These are phyloP conservation scores for Hexactinellida sp. DNA, from an alignment of 37 sponge, comb jelly and placozoan genomes.

Conservation along the genomic window DNA sequence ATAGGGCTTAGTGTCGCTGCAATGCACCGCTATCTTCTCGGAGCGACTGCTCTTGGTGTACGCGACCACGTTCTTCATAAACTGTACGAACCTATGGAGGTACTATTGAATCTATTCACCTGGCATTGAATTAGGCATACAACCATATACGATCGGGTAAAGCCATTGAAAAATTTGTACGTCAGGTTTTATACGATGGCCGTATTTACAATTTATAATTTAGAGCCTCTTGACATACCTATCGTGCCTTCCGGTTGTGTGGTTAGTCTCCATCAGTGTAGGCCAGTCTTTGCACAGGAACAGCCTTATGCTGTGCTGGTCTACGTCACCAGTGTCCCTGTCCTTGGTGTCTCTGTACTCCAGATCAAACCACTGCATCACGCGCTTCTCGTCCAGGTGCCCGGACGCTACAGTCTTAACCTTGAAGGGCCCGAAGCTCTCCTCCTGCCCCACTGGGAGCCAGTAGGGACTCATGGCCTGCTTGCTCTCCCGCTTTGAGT, in stretches of 20 bases:
- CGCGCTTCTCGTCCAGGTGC: neutral
- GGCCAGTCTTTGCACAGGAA: conserved; percentile 3
- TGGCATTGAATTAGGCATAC: no score
- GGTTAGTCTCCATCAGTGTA: conserved; percentile 15
- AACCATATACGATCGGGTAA: no score
- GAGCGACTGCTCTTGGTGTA: neutral
- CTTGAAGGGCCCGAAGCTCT: neutral
- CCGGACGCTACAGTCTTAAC: neutral
- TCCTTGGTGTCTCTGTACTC: neutral
- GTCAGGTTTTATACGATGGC: no score
- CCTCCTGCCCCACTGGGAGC: neutral
- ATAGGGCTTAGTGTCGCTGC: neutral
- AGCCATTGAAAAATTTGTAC: no score
- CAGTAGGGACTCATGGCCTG: neutral
- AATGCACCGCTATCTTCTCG: neutral
- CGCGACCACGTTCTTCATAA: neutral
- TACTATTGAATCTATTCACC: no score
- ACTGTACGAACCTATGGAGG: neutral
- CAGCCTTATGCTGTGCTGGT: neutral
- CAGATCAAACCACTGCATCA: neutral
- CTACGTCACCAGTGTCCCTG: neutral
- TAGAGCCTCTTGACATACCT: neutral
- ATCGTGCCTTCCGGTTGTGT: neutral
- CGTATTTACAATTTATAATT: no score
- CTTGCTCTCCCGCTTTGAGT: neutral